Evolutionary conservation across 2,888 invertebrate species (phyloP).

Genomic region (Leptinotarsa rubiginosa): DNA sequence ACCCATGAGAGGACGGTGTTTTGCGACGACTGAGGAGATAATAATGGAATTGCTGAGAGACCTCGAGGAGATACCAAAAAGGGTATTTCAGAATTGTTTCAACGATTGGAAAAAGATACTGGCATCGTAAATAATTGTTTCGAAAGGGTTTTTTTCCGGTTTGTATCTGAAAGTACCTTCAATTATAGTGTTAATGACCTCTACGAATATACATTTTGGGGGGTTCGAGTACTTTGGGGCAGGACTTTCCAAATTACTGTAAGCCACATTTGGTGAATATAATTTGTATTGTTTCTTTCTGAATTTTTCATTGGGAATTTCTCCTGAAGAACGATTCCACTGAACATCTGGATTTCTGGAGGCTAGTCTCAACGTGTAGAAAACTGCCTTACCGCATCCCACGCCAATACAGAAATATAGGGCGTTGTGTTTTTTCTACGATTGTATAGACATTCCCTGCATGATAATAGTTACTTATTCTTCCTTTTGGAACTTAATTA

Average conservation of each 20-base stretch:
- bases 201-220: slow-evolving; percentile 1
- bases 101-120: too few relatives aligned
- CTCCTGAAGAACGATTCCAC: slow-evolving; percentile 78
- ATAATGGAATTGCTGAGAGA: too few relatives aligned
- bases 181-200: background rate
- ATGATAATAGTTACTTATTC: background rate
- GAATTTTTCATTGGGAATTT: slow-evolving; percentile 86
- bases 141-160: too few relatives aligned
- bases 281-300: slow-evolving; percentile 87
- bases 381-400: slow-evolving; percentile 75
- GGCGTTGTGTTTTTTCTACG: slow-evolving; percentile 82
- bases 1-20: too few relatives aligned
- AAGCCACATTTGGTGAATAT: slow-evolving; percentile 78
- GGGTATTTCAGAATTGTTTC: too few relatives aligned
- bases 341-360: slow-evolving; percentile 85
- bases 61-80: too few relatives aligned
- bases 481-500: background rate
- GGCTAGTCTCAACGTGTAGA: slow-evolving; percentile 80
- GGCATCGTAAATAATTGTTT: too few relatives aligned
- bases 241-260: slow-evolving; percentile 73
- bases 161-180: too few relatives aligned
- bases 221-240: slow-evolving; percentile 76
- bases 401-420: slow-evolving; percentile 79
- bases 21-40: too few relatives aligned
- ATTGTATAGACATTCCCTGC: slow-evolving; percentile 73